These are phyloP conservation scores for Apeltes quadracus DNA, from an alignment of 2,113 vertebrate genomes.

Conservation along the genomic window DNA sequence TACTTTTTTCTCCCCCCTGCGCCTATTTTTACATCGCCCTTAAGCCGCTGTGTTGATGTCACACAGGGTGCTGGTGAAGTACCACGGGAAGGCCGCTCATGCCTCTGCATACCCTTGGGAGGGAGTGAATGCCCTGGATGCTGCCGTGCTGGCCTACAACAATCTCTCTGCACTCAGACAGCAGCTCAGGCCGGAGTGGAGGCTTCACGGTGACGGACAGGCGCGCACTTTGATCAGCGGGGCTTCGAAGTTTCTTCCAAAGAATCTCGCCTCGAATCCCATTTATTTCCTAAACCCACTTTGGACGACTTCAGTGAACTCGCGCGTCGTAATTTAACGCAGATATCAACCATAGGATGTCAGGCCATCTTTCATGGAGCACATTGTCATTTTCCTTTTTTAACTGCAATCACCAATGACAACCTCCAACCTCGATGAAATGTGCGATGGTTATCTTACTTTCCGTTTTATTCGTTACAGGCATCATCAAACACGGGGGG, in stretches of 20 bases:
- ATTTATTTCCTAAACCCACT: not conserved
- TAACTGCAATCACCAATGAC: not conserved
- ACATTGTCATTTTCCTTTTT: not conserved
- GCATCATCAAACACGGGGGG: conserved; percentile 90
- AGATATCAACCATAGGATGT: not conserved
- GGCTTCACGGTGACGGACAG: conserved; percentile 84
- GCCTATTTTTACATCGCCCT: not conserved
- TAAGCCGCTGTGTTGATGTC: conserved; percentile 1
- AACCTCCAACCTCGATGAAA: not conserved
- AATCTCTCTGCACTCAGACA: conserved; percentile 89
- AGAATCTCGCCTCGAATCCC: not conserved
- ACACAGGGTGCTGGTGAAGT: conserved; percentile 88
- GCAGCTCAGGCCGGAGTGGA: conserved; percentile 91
- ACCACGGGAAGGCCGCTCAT: conserved; percentile 88
- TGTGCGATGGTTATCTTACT: not conserved
- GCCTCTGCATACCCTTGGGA: conserved; percentile 91
- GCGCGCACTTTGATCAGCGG: not conserved
- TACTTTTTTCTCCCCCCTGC: not conserved
- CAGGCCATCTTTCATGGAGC: not conserved
- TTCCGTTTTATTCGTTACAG: conserved; percentile 68
- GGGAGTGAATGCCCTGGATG: conserved; percentile 91
- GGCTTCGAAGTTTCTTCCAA: not conserved
- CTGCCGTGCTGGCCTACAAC: conserved; percentile 91
- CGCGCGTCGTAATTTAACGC: not conserved
- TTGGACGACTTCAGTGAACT: not conserved